Evolutionary conservation across 1,140 invertebrate genomes (phyloP), one percentile per base, ranked within the genome.

Genomic region (Bursaphelenchus mucronatus): DNA sequence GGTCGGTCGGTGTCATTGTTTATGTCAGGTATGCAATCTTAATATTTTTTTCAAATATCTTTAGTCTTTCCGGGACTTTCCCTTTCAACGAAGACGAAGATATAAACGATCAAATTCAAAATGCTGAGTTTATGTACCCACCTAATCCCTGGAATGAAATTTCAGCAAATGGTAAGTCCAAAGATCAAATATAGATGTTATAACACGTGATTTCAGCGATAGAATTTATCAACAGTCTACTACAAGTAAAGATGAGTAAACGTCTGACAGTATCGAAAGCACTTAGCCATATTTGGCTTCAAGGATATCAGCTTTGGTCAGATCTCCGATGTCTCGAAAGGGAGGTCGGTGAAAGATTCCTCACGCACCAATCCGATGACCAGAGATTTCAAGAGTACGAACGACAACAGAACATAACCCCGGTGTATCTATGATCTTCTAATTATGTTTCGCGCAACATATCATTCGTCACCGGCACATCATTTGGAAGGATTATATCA

Each of bases 11-110:
- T 21, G 95, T 99, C 0, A 97, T 98, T 71, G 89, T 97, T 56
- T 98, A 98, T 82, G 95, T 87, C 43, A 85, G 84, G 84, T 85
- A 76, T 68, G 53, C 43, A 76, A 67, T 56, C 54, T 8, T 30
- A 30, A 30, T 30, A 3, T 13, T 66, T 47, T 67, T 66, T 64
- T n/a, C 62, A 40, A 30, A 4, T 66, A 55, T 56, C 8, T 11
- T 63, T 17, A 94, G 91, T 71, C 84, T 97, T 43, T 94, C 90
- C 76, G 94, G 94, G 62, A 97, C 94, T 0, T 98, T 97, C 85
- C 94, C 94, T 44, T 98, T 98, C 83, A 97, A 97, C 82, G 94
- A 98, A 84, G 94, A 97, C 84, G 95, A 97, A 85, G 94, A 98
- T 82, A 97, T 98, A 67, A 92, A 94, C 83, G 94, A 97, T 83